Evolutionary conservation across 2,797 vertebrate genomes (phyloP).

Genomic region (Anas acuta): DNA sequence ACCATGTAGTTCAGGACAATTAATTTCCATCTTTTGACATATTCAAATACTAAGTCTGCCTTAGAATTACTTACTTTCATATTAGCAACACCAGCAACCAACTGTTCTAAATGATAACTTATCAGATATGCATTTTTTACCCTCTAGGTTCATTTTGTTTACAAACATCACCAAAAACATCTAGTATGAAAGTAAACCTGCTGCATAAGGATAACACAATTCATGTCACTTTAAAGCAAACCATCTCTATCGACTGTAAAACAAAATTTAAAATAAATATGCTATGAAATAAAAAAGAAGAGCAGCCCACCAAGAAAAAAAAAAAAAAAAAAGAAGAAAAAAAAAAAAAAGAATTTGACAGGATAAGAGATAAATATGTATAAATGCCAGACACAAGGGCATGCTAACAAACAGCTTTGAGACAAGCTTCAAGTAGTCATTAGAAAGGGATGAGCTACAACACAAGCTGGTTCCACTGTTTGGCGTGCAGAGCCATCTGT

Average conservation of each 20-base stretch:
- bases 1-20: constrained; percentile 9
- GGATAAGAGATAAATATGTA: background rate
- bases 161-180: background rate
- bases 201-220: background rate
- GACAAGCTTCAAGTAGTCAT: background rate
- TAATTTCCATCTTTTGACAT: constrained; percentile 43
- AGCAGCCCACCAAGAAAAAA: background rate
- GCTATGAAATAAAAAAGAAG: background rate
- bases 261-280: background rate
- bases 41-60: constrained; percentile 7
- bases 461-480: background rate
- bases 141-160: background rate
- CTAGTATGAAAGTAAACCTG: background rate
- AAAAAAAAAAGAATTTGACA: background rate
- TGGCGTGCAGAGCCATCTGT: background rate
- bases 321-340: background rate
- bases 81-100: constrained; percentile 1
- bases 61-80: constrained; percentile 14
- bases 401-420: background rate
- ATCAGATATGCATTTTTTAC: background rate
- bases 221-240: background rate
- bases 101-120: constrained; percentile 14
- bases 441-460: background rate
- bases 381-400: background rate
- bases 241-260: background rate